Evolutionary conservation across 2,888 invertebrate species (phyloP), one percentile per base, ranked within the genome.

Genomic region (Smittia sp.): DNA sequence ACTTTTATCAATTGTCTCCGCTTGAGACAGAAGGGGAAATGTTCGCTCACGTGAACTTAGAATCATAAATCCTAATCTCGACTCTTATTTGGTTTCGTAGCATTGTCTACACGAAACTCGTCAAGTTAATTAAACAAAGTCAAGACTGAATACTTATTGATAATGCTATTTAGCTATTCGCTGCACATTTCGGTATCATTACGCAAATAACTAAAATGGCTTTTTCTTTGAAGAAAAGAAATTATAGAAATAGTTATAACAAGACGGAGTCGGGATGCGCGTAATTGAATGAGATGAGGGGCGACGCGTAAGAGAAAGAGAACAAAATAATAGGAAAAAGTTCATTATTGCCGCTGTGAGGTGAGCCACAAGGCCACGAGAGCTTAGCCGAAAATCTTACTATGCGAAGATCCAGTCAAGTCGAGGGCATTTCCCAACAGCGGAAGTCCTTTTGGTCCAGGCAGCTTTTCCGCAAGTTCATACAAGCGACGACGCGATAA

Each of bases 351-450:
- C 46, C 4, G 46, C 15, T 46, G 11, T 32, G 3, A 32, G 32
- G 3, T 32, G 32, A 32, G 9, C 32, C 9, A 15, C 39, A 52
- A 52, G 52, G 15, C 15, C 20, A 62, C 24, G 62, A 3, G 32
- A 32, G 9, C 39, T 20, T 18, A 67, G 6, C 2, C 1, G n/a
- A 1, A 63, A 27, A 27, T 80, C 84, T 83, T 84, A 92, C 92
- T 86, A 79, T 88, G 86, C 67, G 92, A 88, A 68, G 88, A 86
- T 77, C 92, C 92, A 1, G 89, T 81, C 74, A 93, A 87, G 75
- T 92, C 90, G 46, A 90, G 81, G 1, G 91, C 89, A 78, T 90
- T 92, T 76, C 93, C 93, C 58, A 93, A 78, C 0, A 93, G 75
- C 0, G 93, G 93, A 38, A 86, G 82, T 41, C 91, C 92, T 1